Base-by-base conservation (phyloP, 1,140 invertebrate species). In the Thalassaphorura encarpata region DNA sequence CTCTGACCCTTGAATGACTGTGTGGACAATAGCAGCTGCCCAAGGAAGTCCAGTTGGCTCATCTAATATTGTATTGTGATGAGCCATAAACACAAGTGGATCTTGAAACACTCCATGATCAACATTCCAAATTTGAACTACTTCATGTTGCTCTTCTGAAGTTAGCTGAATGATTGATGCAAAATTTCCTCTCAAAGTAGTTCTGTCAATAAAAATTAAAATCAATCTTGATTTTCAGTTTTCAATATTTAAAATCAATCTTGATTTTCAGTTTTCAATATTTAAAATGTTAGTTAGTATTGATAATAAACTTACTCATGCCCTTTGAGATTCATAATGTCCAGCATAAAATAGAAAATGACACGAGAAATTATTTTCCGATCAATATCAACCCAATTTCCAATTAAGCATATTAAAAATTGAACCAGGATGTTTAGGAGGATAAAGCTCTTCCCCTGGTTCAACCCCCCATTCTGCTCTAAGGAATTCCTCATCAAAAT, bases 381-480 rank as follows among this genome's bases (percentile, higher is more conserved):
- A 26, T 60, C 54, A 8, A 40, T 43, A 24, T 54, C 27, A n/a
- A 18, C 23, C 60, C 60, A 65, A 8, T 53, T 42, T 3, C 5
- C 40, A 3, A 57, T 56, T 31, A 19, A 62, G 41, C 60, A 65
- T 60, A 39, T 65, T 65, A 6, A 60, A 13, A 19, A 65, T 52
- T 42, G 60, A 60, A 2, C 51, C 60, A 23, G 54, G 33, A 56
- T 65, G 57, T 23, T 47, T 33, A 6, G 63, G 63, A 39, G 60
- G 63, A 49, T 65, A 65, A 18, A 55, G n/a, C 27, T 3, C 8
- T 26, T 65, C 60, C 21, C 39, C 48, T 18, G 45, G 40, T 18
- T 50, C 41, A 11, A 60, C 16, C 26, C 57, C 29, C 57, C 55
- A 62, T 41, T 62, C 53, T 19, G 46, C 51, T 39, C 54, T 16